phyloP scores from a whole-genome alignment of 2,888 invertebrate genomes.

The Junonia oenone region DNA sequence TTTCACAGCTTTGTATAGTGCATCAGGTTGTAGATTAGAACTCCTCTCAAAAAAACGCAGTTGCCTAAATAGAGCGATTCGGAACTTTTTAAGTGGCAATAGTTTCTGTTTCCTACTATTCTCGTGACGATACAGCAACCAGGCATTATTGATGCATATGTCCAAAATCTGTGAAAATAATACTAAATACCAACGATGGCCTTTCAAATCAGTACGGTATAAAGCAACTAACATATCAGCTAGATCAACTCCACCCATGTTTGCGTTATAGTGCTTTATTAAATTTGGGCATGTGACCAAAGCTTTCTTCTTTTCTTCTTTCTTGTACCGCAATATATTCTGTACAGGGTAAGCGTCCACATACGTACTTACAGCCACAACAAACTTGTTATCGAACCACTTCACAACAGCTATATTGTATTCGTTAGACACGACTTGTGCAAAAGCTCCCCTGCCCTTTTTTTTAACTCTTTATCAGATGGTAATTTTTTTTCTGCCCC shows the following conservation, averaged over 20 bases:
- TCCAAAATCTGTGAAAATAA: too few relatives aligned
- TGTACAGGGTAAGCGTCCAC: slow-evolving; percentile 13
- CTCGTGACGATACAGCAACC: background rate
- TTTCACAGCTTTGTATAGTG: background rate
- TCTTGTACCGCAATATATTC: slow-evolving; percentile 22
- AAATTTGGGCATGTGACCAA: too few relatives aligned
- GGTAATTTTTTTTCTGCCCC: slow-evolving; percentile 21
- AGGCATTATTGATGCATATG: too few relatives aligned
- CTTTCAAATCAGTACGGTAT: too few relatives aligned
- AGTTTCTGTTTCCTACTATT: background rate
- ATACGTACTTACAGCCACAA: slow-evolving; percentile 5
- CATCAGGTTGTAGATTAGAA: background rate
- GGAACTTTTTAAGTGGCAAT: background rate
- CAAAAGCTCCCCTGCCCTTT: slow-evolving; percentile 14
- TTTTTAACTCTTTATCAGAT: slow-evolving; percentile 23
- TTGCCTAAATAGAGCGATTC: background rate
- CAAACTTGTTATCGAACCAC: slow-evolving; percentile 26
- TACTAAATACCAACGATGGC: too few relatives aligned
- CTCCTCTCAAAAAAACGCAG: background rate
- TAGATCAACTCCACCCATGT: too few relatives aligned
- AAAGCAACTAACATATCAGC: too few relatives aligned
- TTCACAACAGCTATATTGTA: slow-evolving; percentile 27
- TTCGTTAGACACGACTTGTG: slow-evolving; percentile 3
- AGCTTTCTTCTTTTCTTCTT: slow-evolving; percentile 25
- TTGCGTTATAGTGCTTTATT: too few relatives aligned